Conservation (phyloP, 2,888 invertebrate species). For the Pristionchus exspectatus region DNA sequence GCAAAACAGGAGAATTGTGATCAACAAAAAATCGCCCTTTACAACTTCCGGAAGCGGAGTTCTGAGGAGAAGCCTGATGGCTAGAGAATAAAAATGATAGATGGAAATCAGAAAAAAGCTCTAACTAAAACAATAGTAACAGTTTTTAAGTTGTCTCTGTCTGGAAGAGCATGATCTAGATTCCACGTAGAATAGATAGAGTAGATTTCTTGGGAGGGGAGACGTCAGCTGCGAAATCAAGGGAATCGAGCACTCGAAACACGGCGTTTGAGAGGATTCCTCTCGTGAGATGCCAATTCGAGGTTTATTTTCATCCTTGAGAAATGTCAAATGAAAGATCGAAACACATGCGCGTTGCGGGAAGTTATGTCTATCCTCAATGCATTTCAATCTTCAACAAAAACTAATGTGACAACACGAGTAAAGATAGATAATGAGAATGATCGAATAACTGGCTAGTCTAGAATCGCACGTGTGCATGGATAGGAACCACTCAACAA, state of each 20-base stretch:
- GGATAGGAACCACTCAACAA: not conserved
- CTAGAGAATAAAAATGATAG: not conserved
- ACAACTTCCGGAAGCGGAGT: not conserved
- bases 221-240: not conserved
- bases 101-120: not conserved
- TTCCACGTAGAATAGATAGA: not conserved
- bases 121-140: not conserved
- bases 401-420: not conserved
- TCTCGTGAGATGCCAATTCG: not conserved
- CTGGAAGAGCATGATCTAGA: not conserved
- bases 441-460: not conserved
- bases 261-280: not conserved
- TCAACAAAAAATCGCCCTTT: not conserved
- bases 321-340: not conserved
- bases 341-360: not conserved
- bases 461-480: not conserved
- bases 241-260: not conserved
- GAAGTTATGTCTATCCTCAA: not conserved
- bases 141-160: not conserved
- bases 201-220: not conserved
- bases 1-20: not conserved
- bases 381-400: not conserved
- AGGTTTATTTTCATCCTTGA: not conserved
- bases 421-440: not conserved
- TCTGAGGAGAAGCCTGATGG: not conserved